phyloP scores from a whole-genome alignment of 2,888 invertebrate genomes.

The Calephelis perditalis region DNA sequence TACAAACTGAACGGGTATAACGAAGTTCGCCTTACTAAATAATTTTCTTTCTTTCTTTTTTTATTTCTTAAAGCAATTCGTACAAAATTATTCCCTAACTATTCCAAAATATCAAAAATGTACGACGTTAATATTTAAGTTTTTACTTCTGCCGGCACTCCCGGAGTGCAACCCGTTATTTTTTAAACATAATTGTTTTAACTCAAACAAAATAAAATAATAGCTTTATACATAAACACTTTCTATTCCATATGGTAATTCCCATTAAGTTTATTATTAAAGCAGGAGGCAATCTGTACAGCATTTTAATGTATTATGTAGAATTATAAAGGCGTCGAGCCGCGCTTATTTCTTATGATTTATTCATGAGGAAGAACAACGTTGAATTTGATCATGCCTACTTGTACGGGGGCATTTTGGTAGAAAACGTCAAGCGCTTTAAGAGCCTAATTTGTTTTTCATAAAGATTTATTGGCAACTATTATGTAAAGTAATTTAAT shows the following conservation, averaged over 20 bases:
- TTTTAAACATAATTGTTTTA: too few species aligned
- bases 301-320: constrained; percentile 77
- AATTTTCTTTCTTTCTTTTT: too few species aligned
- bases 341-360: constrained; percentile 74
- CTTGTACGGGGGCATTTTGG: constrained; percentile 52
- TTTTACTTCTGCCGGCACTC: too few species aligned
- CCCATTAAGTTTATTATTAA: constrained; percentile 71
- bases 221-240: constrained; percentile 20
- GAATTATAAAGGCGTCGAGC: constrained; percentile 73
- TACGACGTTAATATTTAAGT: too few species aligned
- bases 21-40: too few species aligned
- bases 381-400: constrained; percentile 71
- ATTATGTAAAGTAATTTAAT: constrained; percentile 31
- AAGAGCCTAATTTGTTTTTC: constrained; percentile 63
- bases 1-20: too few species aligned
- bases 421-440: constrained; percentile 58
- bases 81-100: too few species aligned
- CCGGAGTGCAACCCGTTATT: too few species aligned
- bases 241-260: constrained; percentile 50
- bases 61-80: too few species aligned
- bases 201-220: too few species aligned
- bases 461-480: constrained; percentile 43
- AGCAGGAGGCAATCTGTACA: constrained; percentile 73
- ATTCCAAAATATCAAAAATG: too few species aligned
- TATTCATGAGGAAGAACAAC: constrained; percentile 71